Conservation (phyloP, 2,888 invertebrate genomes). For the Tillus elongatus region DNA sequence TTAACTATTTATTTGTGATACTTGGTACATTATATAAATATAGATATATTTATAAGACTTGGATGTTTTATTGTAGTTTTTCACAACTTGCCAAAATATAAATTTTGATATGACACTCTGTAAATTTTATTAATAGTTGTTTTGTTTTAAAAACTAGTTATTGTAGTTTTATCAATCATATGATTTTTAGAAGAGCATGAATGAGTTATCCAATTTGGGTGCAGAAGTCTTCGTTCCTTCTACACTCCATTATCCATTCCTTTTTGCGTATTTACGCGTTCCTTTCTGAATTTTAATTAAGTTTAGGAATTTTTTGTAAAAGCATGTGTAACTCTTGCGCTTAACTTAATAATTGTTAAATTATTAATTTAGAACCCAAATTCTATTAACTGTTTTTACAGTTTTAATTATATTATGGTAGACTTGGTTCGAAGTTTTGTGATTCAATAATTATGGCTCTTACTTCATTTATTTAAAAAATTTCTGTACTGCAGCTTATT, state of each 20-base stretch:
- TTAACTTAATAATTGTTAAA: too few species aligned
- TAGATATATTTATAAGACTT: conserved; percentile 29
- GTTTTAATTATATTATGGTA: too few species aligned
- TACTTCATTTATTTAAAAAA: too few species aligned
- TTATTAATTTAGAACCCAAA: too few species aligned
- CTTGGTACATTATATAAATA: too few species aligned
- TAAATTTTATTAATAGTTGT: conserved; percentile 23
- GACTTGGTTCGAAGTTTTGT: too few species aligned
- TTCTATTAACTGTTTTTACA: too few species aligned
- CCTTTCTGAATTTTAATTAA: conserved; percentile 9
- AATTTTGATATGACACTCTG: conserved; percentile 20
- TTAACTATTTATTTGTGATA: conserved; percentile 35
- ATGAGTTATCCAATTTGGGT: conserved; percentile 34
- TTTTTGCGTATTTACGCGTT: conserved; percentile 23
- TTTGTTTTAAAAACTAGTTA: conserved; percentile 20
- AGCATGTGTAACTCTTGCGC: too few species aligned
- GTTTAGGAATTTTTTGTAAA: too few species aligned
- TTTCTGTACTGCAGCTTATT: too few species aligned
- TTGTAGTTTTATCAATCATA: conserved; percentile 19
- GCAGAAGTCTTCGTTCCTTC: conserved; percentile 42
- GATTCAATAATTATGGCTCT: too few species aligned
- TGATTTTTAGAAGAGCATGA: conserved; percentile 23
- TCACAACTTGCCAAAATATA: conserved; percentile 21
- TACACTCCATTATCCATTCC: conserved; percentile 41
- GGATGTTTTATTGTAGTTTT: conserved; percentile 26